Conservation (phyloP, 2,888 invertebrate species). For the Hipparchia semele region DNA sequence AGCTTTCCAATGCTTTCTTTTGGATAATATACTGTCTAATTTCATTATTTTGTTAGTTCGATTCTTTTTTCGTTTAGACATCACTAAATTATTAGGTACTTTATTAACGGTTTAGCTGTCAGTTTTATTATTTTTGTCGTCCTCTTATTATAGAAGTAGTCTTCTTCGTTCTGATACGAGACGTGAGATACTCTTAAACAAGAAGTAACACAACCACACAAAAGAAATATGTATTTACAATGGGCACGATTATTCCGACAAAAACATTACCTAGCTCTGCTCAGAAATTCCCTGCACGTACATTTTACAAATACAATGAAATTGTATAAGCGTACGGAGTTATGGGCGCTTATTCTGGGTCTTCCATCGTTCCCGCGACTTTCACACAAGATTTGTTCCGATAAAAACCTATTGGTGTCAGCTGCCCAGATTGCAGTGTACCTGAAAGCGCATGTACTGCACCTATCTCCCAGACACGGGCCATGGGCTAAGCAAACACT, state of each 20-base stretch:
- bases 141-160: too few relatives aligned
- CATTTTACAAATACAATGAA: slow-evolving; percentile 29
- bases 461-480: slow-evolving; percentile 77
- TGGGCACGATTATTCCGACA: neutral
- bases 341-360: slow-evolving; percentile 37
- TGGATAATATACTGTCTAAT: too few relatives aligned
- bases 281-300: slow-evolving; percentile 15
- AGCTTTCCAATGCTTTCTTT: too few relatives aligned
- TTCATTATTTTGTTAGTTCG: too few relatives aligned
- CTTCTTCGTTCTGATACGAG: too few relatives aligned
- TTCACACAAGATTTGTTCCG: slow-evolving; percentile 77
- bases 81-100: too few relatives aligned
- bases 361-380: slow-evolving; percentile 57
- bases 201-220: neutral
- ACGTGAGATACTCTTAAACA: neutral
- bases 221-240: neutral
- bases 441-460: slow-evolving; percentile 80
- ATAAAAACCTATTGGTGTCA: slow-evolving; percentile 82
- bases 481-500: slow-evolving; percentile 77
- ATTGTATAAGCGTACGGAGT: slow-evolving; percentile 31
- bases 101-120: too few relatives aligned
- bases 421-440: slow-evolving; percentile 71
- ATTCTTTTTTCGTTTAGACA: too few relatives aligned
- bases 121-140: too few relatives aligned
- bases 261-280: neutral